A percentile compares a stretch with the other conserved stretches of the same genome.
phyloP scores from a whole-genome alignment of 2,888 invertebrate genomes.

The Lochmaea capreae region DNA sequence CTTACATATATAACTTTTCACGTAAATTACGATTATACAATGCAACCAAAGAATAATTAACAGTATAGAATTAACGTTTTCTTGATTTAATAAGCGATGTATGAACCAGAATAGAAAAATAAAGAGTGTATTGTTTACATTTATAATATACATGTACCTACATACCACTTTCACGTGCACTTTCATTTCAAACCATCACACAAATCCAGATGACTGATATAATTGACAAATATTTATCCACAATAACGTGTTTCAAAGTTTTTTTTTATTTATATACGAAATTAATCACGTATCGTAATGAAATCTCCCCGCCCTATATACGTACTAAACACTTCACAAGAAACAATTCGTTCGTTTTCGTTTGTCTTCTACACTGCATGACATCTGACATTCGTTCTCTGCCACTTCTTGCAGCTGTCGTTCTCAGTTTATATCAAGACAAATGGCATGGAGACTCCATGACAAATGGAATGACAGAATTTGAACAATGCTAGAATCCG shows the following conservation, averaged over 20 bases:
- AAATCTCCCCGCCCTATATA: slow-evolving; percentile 66
- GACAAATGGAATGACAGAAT: slow-evolving; percentile 1
- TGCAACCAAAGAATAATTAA: neutral
- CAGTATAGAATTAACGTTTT: slow-evolving; percentile 6
- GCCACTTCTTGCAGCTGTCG: neutral
- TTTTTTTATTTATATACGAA: slow-evolving; percentile 43
- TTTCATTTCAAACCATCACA: slow-evolving; percentile 37
- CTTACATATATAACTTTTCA: neutral
- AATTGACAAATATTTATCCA: slow-evolving; percentile 19
- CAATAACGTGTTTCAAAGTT: slow-evolving; percentile 17
- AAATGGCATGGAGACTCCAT: neutral
- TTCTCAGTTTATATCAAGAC: too few relatives aligned
- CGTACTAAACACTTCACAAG: slow-evolving; percentile 62
- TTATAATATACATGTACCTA: slow-evolving; percentile 53
- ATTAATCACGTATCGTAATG: slow-evolving; percentile 55
- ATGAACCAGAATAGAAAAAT: slow-evolving; percentile 53
- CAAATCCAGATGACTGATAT: slow-evolving; percentile 17
- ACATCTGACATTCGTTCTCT: neutral
- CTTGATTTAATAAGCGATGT: slow-evolving; percentile 1
- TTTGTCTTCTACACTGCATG: neutral
- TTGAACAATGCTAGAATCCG: neutral
- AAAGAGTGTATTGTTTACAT: slow-evolving; percentile 63
- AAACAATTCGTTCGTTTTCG: slow-evolving; percentile 22
- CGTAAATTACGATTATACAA: neutral
- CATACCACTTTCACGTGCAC: slow-evolving; percentile 37